Evolutionary conservation across 2,888 invertebrate genomes (phyloP), one percentile per base, ranked within the genome.

Genomic region (Epistrophe eligans): DNA sequence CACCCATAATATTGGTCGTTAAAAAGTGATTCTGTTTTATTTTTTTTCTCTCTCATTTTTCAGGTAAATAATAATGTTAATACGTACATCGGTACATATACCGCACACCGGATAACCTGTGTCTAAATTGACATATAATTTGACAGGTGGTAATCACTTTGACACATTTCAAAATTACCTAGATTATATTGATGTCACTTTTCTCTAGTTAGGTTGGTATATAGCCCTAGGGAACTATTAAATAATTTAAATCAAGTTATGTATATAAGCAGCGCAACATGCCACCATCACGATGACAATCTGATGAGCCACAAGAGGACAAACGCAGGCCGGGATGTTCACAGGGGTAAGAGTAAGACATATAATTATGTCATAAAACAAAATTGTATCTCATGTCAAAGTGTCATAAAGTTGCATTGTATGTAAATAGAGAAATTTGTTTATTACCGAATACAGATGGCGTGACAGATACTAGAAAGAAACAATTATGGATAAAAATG

Each of bases 161-260:
- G 83, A 87, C 87, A 87, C 82, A 87, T 82, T 85, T 85, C 84
- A 84, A 80, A 80, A 80, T 80, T 77, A 80, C 80, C 71, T n/a
- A 55, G 24, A 79, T 52, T 50, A 48, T 67, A 66, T 43, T 40
- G 28, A 17, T 19, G 17, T 43, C 64, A 24, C 19, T 48, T 35
- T 15, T 6, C n/a, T 45, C 4, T 15, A n/a, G 15, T 24, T 52
- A 17, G 7, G 35, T 55, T n/a, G 2, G 6, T 35, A 17, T 50
- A 10, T 9, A 45, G 50, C 84, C 85, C 73, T 40, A 74, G 85
- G 81, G 85, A 81, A 62, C 81, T 77, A 73, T 77, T 81, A 74
- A 85, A 85, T 85, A 71, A 85, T 85, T 85, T 84, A 84, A 84
- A 80, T 84, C 85, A 77, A 71, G 62, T 74, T 77, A 80, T 79